Percentiles rank a stretch among this genome's conserved stretches.
Conservation (phyloP, 2,113 vertebrate genomes). For the Azemiops feae region DNA sequence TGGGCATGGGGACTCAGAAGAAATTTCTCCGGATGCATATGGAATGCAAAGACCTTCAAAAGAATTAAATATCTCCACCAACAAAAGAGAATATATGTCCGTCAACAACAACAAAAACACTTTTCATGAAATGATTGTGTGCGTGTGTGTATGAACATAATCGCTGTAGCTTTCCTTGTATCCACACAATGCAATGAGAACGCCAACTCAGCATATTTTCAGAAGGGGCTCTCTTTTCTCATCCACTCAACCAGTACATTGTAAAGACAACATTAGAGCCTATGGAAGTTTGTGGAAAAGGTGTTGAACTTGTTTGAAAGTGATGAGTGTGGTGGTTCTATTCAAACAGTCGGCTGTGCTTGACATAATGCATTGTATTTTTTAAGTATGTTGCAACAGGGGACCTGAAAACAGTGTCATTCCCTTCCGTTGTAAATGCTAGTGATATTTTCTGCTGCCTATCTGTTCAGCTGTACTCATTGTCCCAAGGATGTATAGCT, state of each 20-base stretch:
- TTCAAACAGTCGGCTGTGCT: conserved; percentile 40
- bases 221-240: conserved; percentile 13
- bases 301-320: conserved; percentile 38
- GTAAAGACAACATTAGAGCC: conserved; percentile 67
- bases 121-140: conserved; percentile 46
- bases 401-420: conserved; percentile 49
- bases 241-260: conserved; percentile 28
- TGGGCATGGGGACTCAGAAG: conserved; percentile 24
- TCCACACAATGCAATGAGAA: conserved; percentile 54
- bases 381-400: conserved; percentile 28
- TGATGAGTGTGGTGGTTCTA: conserved; percentile 62
- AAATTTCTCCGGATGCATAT: conserved; percentile 49
- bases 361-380: conserved; percentile 57
- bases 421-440: conserved; percentile 45
- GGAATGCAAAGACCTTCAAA: conserved; percentile 39
- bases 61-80: conserved; percentile 36
- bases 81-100: conserved; percentile 22
- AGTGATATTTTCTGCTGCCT: conserved; percentile 32
- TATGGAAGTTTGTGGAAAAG: conserved; percentile 65
- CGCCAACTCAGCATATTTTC: conserved; percentile 62
- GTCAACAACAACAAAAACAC: conserved; percentile 25
- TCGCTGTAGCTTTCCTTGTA: conserved; percentile 52
- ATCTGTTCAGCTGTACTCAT: conserved; percentile 54
- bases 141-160: conserved; percentile 40
- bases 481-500: background rate